phyloP scores from a whole-genome alignment of 2,888 invertebrate species.

The Gandaritis pyraliata region DNA sequence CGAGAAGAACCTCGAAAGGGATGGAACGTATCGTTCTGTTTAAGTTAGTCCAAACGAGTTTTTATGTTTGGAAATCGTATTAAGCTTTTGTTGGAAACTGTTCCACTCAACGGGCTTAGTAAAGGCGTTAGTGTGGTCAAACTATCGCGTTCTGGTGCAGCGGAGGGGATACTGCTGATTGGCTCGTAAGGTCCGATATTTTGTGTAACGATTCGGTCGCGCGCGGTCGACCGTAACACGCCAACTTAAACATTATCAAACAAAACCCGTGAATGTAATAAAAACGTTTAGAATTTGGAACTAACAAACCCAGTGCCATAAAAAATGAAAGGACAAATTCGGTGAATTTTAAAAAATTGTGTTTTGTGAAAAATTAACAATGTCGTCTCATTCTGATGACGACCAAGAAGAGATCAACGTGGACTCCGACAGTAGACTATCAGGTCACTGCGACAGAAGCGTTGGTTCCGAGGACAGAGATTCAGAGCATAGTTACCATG shows the following conservation, averaged over 20 bases:
- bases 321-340: slow-evolving; percentile 45
- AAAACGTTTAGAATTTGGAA: slow-evolving; percentile 40
- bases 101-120: slow-evolving; percentile 83
- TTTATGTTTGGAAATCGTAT: slow-evolving; percentile 85
- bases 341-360: slow-evolving; percentile 30
- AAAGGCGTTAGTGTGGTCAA: slow-evolving; percentile 81
- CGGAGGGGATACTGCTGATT: slow-evolving; percentile 77
- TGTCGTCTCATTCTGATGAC: slow-evolving; percentile 85
- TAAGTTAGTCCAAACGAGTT: slow-evolving; percentile 83
- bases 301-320: slow-evolving; percentile 39
- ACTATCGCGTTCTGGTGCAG: slow-evolving; percentile 75
- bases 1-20: slow-evolving; percentile 71
- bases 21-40: slow-evolving; percentile 75
- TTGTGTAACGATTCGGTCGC: slow-evolving; percentile 72
- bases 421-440: slow-evolving; percentile 86
- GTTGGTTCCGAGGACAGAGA: slow-evolving; percentile 83
- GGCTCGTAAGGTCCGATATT: slow-evolving; percentile 73
- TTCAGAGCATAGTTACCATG: slow-evolving; percentile 83
- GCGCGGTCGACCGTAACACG: slow-evolving; percentile 73
- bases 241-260: slow-evolving; percentile 61
- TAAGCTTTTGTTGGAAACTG: slow-evolving; percentile 84
- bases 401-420: slow-evolving; percentile 88
- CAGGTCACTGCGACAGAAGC: slow-evolving; percentile 79
- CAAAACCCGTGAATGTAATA: slow-evolving; percentile 49
- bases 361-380: slow-evolving; percentile 48